Percentiles rank a stretch among this genome's conserved stretches.
These are phyloP conservation scores for Dermatophagoides farinae DNA, from an alignment of 1,140 invertebrate genomes.

Conservation along the genomic window DNA sequence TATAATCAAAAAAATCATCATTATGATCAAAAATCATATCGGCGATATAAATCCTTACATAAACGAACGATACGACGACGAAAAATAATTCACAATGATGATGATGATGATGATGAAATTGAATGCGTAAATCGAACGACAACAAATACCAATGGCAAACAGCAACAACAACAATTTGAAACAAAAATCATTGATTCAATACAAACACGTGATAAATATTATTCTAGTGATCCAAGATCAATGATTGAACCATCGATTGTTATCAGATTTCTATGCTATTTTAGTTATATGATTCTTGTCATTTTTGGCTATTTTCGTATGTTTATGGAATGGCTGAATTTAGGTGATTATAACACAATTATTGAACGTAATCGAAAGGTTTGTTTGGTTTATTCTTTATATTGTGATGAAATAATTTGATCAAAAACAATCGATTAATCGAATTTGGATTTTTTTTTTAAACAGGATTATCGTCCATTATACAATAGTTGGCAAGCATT, in stretches of 20 bases:
- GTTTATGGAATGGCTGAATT: conserved; percentile 26
- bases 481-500: conserved; percentile 84
- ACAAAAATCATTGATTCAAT: too few relatives aligned
- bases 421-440: neutral
- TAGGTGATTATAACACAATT: conserved; percentile 25
- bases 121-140: too few relatives aligned
- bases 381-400: neutral
- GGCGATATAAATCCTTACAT: too few relatives aligned
- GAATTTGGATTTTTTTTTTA: neutral
- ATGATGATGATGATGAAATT: too few relatives aligned
- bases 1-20: too few relatives aligned
- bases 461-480: conserved; percentile 64
- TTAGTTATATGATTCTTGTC: conserved; percentile 23
- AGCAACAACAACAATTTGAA: too few relatives aligned
- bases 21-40: too few relatives aligned
- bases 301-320: conserved; percentile 30
- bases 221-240: too few relatives aligned
- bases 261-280: conserved; percentile 16
- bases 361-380: conserved; percentile 23
- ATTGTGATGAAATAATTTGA: neutral
- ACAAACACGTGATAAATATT: too few relatives aligned
- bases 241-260: conserved; percentile 16
- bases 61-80: too few relatives aligned
- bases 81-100: too few relatives aligned
- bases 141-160: too few relatives aligned